Evolutionary conservation across 2,888 invertebrate species (phyloP).

Genomic region (Eurytoma californica): DNA sequence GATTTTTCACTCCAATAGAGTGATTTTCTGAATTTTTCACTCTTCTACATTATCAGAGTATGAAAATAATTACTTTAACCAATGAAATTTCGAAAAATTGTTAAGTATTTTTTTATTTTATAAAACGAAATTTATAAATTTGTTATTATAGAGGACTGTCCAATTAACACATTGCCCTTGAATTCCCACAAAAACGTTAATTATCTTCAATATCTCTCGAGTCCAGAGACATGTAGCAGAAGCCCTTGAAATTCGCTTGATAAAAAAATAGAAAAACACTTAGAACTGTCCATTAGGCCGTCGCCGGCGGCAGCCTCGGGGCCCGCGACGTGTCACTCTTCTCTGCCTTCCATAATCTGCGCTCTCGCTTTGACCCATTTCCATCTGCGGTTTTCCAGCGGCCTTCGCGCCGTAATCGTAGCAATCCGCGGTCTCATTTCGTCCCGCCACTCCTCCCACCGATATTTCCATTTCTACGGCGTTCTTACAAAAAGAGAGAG

Average conservation of each 20-base stretch:
- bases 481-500: not conserved
- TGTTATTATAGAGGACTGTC: no score
- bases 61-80: no score
- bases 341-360: not conserved
- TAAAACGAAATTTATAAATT: no score
- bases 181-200: no score
- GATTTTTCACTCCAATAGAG: no score
- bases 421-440: conserved; percentile 38
- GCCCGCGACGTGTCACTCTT: not conserved
- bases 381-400: conserved; percentile 36
- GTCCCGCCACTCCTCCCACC: not conserved
- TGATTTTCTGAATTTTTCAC: no score
- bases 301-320: not conserved
- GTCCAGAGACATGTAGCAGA: not conserved
- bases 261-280: not conserved
- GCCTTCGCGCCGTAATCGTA: conserved; percentile 37
- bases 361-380: conserved; percentile 46
- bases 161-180: no score
- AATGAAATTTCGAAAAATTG: no score
- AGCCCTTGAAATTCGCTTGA: conserved; percentile 1
- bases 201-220: no score
- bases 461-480: conserved; percentile 13
- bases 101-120: no score
- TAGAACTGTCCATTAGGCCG: no score
- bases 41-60: no score